These are phyloP conservation scores for Peromyscus leucopus DNA, from an alignment of 2,113 vertebrate genomes.

Conservation along the genomic window DNA sequence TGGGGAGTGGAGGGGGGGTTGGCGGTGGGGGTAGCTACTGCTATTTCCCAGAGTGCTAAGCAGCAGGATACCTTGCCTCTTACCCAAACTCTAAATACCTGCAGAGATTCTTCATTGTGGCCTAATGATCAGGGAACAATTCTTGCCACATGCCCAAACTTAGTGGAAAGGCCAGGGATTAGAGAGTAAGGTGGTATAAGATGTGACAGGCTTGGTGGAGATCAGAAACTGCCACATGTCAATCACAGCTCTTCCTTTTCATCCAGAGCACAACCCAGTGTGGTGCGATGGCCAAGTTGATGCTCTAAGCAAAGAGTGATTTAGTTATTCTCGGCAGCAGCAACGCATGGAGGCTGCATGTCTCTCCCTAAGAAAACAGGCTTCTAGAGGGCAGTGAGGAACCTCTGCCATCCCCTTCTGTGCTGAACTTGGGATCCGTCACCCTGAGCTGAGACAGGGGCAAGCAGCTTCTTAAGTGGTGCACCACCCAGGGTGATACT, in stretches of 20 bases:
- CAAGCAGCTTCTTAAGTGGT: background rate
- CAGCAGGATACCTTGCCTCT: background rate
- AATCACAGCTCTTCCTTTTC: background rate
- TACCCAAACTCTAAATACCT: background rate
- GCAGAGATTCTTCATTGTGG: background rate
- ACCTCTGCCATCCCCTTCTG: background rate
- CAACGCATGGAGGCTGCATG: background rate
- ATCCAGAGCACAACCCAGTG: background rate
- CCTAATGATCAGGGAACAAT: background rate
- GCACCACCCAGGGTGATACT: background rate
- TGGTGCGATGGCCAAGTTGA: background rate
- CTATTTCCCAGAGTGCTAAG: background rate
- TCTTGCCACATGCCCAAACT: background rate
- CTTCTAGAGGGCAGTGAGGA: background rate
- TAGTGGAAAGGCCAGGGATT: background rate
- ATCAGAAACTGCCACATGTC: background rate
- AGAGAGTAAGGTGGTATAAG: constrained; percentile 8
- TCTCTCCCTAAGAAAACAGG: background rate
- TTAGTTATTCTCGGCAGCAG: background rate
- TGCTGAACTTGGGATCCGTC: background rate
- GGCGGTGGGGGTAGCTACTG: background rate
- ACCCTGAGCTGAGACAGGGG: background rate
- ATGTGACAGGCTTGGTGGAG: background rate
- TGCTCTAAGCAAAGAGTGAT: background rate
- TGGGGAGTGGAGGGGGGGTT: background rate